Evolutionary conservation across 2,888 invertebrate species (phyloP).

Genomic region (Didymodactylos carnosus): DNA sequence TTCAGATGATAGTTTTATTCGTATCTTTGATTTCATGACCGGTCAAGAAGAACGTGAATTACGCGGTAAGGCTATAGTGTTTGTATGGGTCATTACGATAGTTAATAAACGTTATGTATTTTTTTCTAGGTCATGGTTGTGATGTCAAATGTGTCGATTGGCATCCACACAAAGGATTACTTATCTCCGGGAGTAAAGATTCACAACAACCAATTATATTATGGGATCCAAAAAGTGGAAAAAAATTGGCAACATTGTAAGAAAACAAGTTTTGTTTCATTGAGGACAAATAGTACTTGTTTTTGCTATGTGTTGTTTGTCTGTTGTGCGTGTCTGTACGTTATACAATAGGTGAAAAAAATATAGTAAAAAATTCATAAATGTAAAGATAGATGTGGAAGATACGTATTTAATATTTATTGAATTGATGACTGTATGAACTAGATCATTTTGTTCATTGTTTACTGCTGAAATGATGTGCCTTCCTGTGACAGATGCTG

Average conservation of each 20-base stretch:
- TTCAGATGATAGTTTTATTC: constrained; percentile 92
- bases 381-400: too few relatives aligned
- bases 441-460: too few relatives aligned
- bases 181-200: constrained; percentile 95
- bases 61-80: constrained; percentile 33
- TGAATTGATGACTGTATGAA: too few relatives aligned
- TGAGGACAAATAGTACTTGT: background rate
- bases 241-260: constrained; percentile 75
- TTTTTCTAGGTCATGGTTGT: constrained; percentile 60
- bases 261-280: too few relatives aligned
- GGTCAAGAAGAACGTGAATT: constrained; percentile 70
- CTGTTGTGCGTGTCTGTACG: background rate
- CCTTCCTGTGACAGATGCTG: too few relatives aligned
- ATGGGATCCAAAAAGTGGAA: constrained; percentile 94
- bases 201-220: constrained; percentile 97
- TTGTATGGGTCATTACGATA: too few relatives aligned
- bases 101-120: background rate
- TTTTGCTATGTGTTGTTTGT: background rate
- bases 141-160: constrained; percentile 98
- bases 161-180: constrained; percentile 90
- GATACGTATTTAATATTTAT: too few relatives aligned
- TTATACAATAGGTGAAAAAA: background rate
- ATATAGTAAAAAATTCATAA: too few relatives aligned
- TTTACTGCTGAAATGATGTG: too few relatives aligned
- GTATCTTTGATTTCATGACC: constrained; percentile 94